Evolutionary conservation across 2,888 invertebrate species (phyloP).

Genomic region (Agelastica alni): DNA sequence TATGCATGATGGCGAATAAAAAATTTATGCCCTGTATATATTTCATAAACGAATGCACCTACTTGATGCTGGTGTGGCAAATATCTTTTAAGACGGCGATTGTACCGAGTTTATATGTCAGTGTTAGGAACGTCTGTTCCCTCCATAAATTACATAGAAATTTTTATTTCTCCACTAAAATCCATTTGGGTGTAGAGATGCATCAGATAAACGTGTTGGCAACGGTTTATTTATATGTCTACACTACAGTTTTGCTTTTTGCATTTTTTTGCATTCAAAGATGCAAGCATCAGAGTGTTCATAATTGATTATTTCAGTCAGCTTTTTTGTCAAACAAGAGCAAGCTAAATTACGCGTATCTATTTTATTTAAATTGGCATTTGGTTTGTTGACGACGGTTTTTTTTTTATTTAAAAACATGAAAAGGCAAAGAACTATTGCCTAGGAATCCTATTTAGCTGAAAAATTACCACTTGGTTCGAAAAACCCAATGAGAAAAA

Average conservation of each 20-base stretch:
- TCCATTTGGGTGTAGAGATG: conserved; percentile 15
- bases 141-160: conserved; percentile 12
- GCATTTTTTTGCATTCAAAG: not conserved
- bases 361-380: no score
- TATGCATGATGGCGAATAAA: no score
- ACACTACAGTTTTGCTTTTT: not conserved
- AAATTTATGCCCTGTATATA: not conserved
- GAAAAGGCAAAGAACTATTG: no score
- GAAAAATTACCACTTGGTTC: no score
- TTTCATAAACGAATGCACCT: not conserved
- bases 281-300: not conserved
- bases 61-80: not conserved
- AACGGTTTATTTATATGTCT: conserved; percentile 17
- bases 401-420: no score
- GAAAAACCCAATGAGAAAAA: no score
- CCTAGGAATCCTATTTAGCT: no score
- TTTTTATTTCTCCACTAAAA: conserved; percentile 19
- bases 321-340: not conserved
- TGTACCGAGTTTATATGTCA: conserved; percentile 11
- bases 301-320: not conserved
- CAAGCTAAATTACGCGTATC: no score
- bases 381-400: no score
- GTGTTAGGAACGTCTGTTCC: conserved; percentile 12
- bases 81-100: not conserved
- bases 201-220: conserved; percentile 20